Evolutionary conservation across 2,888 invertebrate species (phyloP), one percentile per base, ranked within the genome.

Genomic region (Aphrophora alni): DNA sequence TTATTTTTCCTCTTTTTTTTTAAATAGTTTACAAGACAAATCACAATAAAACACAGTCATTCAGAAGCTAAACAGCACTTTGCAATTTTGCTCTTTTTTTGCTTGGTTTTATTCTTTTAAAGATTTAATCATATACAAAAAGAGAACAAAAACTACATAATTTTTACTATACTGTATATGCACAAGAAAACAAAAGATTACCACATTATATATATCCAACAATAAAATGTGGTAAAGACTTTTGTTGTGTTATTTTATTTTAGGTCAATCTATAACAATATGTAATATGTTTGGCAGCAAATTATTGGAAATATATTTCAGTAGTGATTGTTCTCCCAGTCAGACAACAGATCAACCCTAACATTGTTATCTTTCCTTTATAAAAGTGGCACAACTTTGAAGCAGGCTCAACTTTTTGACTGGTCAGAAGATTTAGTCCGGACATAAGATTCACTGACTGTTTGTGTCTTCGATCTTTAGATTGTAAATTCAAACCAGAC

Each of bases 41-140:
- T 82, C 83, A 84, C 84, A 83, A 83, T 82, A 82, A 85, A 83
- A 85, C 84, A 84, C 84, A 85, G 83, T 84, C 85, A 84, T 84
- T 84, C 84, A 84, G 83, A 84, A 85, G 84, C 85, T 84, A 84
- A 83, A 83, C 83, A 84, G 82, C 82, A 84, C 82, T 82, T 82
- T 82, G 82, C 83, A 80, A 82, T 80, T 79, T 81, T 81, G 73
- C 74, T 78, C 81, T 80, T 75, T 82, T 82, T 79, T 78, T 80
- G 77, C 83, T 79, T 75, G 75, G 82, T 82, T 83, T 74, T 81
- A 75, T 75, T 59, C 59, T 59, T 59, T 81, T 70, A 79, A 73
- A 72, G 74, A 81, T 77, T 82, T 75, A 80, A 82, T 83, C 81
- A 83, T 84, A 84, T 84, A 84, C 83, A 84, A 85, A 85, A 85